Conservation (phyloP, 35 echinoderm and acorn worm genomes). For the Holothuria glaberrima region DNA sequence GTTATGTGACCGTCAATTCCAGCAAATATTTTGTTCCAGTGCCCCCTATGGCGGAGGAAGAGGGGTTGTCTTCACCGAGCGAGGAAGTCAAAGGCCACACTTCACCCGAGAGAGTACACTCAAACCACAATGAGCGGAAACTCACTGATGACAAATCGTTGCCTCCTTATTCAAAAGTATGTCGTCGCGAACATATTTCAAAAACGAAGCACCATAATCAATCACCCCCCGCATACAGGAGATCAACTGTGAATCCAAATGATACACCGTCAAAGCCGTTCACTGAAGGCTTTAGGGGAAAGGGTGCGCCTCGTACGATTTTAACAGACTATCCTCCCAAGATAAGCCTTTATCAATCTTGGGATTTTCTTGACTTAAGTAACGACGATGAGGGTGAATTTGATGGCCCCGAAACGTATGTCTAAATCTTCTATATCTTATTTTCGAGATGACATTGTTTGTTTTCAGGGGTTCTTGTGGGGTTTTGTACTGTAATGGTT, state of each 20-base stretch:
- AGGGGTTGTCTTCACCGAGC: neutral
- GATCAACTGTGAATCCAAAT: neutral
- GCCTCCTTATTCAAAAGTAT: constrained; percentile 2
- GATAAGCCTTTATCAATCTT: constrained; percentile 35
- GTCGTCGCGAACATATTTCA: neutral
- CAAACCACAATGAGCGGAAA: neutral
- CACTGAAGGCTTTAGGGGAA: neutral
- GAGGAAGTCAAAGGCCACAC: neutral
- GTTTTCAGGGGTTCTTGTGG: no score
- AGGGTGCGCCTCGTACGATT: neutral
- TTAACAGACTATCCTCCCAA: constrained; percentile 13
- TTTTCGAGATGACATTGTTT: neutral
- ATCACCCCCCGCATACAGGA: neutral
- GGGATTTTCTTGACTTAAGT: constrained; percentile 42
- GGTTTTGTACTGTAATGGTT: no score
- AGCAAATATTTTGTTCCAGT: constrained; percentile 55
- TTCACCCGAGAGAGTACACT: neutral
- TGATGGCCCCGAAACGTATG: constrained; percentile 44
- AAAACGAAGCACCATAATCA: neutral
- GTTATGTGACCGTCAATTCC: constrained; percentile 55
- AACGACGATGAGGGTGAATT: constrained; percentile 48
- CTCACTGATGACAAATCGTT: neutral
- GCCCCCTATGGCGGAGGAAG: neutral
- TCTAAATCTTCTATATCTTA: neutral
- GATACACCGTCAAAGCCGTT: neutral